phyloP scores from a whole-genome alignment of 2,797 vertebrate species.

The Pangasius macronema region DNA sequence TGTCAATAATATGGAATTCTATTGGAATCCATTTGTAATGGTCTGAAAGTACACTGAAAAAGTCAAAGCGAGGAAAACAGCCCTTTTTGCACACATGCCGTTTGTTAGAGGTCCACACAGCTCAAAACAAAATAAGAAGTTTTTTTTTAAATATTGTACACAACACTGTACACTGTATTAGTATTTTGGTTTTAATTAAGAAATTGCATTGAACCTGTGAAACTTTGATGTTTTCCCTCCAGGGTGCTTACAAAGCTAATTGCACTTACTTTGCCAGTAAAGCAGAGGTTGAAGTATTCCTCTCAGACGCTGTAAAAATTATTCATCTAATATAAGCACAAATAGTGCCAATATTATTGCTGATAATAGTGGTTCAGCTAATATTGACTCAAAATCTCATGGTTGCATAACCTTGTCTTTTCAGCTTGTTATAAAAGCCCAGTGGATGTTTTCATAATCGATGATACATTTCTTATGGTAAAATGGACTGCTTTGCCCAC shows the following conservation, averaged over 20 bases:
- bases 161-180: neutral
- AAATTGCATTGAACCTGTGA: neutral
- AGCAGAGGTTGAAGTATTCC: constrained; percentile 35
- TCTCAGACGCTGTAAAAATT: constrained; percentile 49
- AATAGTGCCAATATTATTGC: neutral
- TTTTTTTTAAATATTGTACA: neutral
- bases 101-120: neutral
- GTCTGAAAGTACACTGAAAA: neutral
- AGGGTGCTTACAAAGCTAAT: constrained; percentile 49
- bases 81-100: neutral
- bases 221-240: constrained; percentile 50
- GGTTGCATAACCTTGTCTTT: neutral
- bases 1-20: neutral
- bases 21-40: neutral
- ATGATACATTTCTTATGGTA: neutral
- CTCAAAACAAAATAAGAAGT: neutral
- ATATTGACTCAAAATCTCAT: neutral
- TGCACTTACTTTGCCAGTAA: constrained; percentile 10
- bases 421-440: neutral
- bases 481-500: neutral
- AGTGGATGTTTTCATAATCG: neutral
- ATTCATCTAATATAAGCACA: constrained; percentile 30
- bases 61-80: neutral
- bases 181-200: neutral
- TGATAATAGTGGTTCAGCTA: neutral